Evolutionary conservation across 2,888 invertebrate genomes (phyloP).

Genomic region (Antitype chi): DNA sequence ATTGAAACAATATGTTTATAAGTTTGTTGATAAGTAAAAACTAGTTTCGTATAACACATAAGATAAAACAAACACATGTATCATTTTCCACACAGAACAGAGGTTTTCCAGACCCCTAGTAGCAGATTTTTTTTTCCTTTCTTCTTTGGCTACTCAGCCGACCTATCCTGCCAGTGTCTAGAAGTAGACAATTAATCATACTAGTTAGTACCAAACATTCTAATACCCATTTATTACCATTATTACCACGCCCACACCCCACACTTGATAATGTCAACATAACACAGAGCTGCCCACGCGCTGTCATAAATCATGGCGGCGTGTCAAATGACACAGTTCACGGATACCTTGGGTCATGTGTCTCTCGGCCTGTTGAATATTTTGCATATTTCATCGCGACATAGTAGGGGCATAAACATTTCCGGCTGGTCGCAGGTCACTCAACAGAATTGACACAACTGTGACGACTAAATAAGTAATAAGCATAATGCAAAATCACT

Average conservation of each 20-base stretch:
- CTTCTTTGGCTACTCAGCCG: too few species aligned
- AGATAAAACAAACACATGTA: not conserved
- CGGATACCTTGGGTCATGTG: slow-evolving; percentile 23
- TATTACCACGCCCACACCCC: slow-evolving; percentile 19
- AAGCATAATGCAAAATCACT: not conserved
- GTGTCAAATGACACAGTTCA: slow-evolving; percentile 41
- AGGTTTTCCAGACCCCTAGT: not conserved
- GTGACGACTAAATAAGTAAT: not conserved
- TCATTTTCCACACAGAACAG: not conserved
- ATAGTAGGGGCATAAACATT: not conserved
- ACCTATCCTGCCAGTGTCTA: too few species aligned
- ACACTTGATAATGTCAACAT: slow-evolving; percentile 19
- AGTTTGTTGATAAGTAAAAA: not conserved
- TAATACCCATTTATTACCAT: slow-evolving; percentile 9
- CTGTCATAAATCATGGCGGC: slow-evolving; percentile 39
- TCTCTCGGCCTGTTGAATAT: not conserved
- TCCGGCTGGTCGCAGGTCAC: not conserved
- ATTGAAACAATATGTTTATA: not conserved
- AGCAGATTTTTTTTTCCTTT: not conserved
- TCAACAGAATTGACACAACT: not conserved
- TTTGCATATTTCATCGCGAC: slow-evolving; percentile 26
- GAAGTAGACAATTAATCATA: too few species aligned
- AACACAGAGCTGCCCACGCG: slow-evolving; percentile 25
- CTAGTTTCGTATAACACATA: too few species aligned
- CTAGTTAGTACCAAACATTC: not conserved